A percentile compares a stretch with the other conserved stretches of the same genome.
Conservation (phyloP, 2,888 invertebrate species). For the Latrodectus elegans region DNA sequence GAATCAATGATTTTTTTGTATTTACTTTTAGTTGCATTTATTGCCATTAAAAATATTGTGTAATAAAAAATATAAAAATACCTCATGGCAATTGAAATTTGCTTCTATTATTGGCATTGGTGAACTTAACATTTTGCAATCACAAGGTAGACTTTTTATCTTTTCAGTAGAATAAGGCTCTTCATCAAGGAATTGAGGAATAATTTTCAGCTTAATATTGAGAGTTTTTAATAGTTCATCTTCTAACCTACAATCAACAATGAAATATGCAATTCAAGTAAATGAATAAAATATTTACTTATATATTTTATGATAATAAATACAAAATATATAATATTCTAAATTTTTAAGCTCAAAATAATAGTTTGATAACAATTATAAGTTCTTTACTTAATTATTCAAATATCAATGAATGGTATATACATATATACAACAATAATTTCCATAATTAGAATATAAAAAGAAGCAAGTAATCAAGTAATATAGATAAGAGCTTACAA, state of each 20-base stretch:
- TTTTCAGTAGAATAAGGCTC: constrained; percentile 84
- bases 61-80: constrained; percentile 51
- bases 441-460: no score
- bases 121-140: constrained; percentile 79
- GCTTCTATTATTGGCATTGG: constrained; percentile 79
- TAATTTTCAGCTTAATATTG: constrained; percentile 29
- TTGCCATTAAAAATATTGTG: background rate
- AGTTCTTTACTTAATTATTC: background rate
- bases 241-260: constrained; percentile 35
- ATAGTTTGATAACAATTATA: background rate
- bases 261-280: background rate
- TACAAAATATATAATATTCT: no score
- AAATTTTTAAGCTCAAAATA: no score
- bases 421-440: no score
- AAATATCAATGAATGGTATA: no score
- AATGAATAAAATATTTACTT: no score
- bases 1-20: background rate
- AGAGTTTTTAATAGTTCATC: constrained; percentile 27
- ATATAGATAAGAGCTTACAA: no score
- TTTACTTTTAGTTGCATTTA: background rate
- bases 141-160: constrained; percentile 78
- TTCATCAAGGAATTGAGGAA: constrained; percentile 69
- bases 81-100: constrained; percentile 80
- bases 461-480: no score
- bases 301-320: no score